Conservation (phyloP, 2,797 vertebrate genomes). For the Sciurus vulgaris region DNA sequence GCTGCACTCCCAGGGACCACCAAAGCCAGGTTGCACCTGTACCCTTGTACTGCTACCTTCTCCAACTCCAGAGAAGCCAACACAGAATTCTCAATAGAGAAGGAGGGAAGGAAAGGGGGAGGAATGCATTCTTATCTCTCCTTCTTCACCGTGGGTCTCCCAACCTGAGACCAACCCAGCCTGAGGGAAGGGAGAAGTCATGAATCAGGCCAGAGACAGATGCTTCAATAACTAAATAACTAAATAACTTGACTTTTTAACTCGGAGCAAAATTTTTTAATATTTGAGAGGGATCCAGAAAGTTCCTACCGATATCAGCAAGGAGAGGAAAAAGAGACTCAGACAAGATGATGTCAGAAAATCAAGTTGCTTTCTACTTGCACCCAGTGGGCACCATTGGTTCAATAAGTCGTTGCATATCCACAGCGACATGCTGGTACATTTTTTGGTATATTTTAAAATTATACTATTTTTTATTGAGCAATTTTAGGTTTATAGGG, state of each 20-base stretch:
- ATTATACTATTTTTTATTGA: background rate
- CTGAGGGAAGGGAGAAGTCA: accelerated
- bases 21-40: background rate
- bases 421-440: background rate
- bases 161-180: background rate
- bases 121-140: too few species aligned
- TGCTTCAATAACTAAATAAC: background rate
- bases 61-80: background rate
- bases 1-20: too few species aligned
- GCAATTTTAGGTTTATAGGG: background rate
- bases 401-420: background rate
- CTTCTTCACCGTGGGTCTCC: background rate
- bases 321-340: background rate
- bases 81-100: background rate
- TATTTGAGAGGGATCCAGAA: background rate
- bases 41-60: background rate
- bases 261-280: background rate
- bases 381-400: background rate
- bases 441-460: background rate
- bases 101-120: background rate
- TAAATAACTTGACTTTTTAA: background rate
- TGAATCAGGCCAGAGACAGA: background rate
- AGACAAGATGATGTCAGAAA: background rate
- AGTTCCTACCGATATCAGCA: background rate
- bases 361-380: background rate